Evolutionary conservation across 2,797 vertebrate species (phyloP).

Genomic region (Mallotus villosus): DNA sequence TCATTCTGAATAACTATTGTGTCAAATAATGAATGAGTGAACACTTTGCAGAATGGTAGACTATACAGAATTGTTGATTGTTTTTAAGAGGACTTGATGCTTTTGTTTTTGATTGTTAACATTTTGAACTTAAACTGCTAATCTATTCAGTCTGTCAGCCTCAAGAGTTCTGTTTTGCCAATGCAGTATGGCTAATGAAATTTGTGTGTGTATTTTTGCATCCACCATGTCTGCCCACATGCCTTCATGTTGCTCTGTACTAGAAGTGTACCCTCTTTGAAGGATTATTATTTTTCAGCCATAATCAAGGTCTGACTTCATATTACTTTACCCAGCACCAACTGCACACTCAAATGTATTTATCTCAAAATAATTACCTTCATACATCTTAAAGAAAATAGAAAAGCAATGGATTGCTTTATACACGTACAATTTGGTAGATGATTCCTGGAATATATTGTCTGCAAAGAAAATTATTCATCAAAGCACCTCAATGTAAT

Average conservation of each 20-base stretch:
- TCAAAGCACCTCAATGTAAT: too few species aligned
- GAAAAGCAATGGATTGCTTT: neutral
- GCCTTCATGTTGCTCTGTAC: neutral
- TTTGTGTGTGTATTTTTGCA: slow-evolving; percentile 4
- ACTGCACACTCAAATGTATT: neutral
- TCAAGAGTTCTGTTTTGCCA: slow-evolving; percentile 11
- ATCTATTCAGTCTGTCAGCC: slow-evolving; percentile 5
- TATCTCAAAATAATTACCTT: neutral
- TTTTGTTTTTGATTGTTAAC: neutral
- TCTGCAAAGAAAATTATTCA: neutral
- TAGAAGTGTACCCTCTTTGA: neutral
- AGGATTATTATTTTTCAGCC: neutral
- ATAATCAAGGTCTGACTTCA: neutral
- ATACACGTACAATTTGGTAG: too few species aligned
- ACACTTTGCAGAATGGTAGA: too few species aligned
- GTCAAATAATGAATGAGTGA: too few species aligned
- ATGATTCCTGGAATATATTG: neutral
- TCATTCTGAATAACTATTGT: too few species aligned
- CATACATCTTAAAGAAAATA: neutral
- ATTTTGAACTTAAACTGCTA: neutral
- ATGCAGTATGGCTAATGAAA: slow-evolving; percentile 1
- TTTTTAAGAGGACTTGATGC: neutral
- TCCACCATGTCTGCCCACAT: neutral
- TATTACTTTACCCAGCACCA: neutral
- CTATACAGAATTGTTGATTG: too few species aligned